A percentile compares a stretch with the other conserved stretches of the same genome.
Conservation (phyloP, 1,140 invertebrate genomes). For the Brevipalpus yothersi region DNA sequence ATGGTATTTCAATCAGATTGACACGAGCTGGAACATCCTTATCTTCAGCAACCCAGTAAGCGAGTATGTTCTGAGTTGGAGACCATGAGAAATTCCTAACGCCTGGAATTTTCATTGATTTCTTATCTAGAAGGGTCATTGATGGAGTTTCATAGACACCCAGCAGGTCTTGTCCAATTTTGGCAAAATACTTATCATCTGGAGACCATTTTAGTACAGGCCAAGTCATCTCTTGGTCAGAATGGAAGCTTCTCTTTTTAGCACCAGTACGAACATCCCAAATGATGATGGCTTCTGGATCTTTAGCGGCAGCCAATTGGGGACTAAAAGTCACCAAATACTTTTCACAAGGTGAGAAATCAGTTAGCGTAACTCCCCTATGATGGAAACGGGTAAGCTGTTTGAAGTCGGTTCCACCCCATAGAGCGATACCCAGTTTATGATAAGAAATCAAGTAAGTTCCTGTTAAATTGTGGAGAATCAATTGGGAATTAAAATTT, state of each 20-base stretch:
- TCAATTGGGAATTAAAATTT: background rate
- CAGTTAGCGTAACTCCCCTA: conserved; percentile 71
- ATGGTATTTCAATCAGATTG: conserved; percentile 26
- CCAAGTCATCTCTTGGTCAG: conserved; percentile 43
- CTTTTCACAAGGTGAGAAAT: conserved; percentile 91
- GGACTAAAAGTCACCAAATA: conserved; percentile 76
- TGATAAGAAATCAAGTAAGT: conserved; percentile 92
- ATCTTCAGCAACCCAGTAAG: conserved; percentile 96
- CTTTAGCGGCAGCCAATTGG: conserved; percentile 18
- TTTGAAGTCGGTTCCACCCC: conserved; percentile 79
- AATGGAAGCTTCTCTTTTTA: conserved; percentile 69
- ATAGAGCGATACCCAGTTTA: conserved; percentile 74
- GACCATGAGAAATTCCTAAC: conserved; percentile 93
- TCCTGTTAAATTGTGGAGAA: conserved; percentile 28
- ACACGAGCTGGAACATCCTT: conserved; percentile 41
- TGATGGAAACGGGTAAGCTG: conserved; percentile 80
- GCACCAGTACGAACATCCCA: conserved; percentile 81
- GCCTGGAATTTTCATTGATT: conserved; percentile 71
- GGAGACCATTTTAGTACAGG: conserved; percentile 91
- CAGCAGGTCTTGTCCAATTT: conserved; percentile 41
- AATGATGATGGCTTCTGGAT: conserved; percentile 42
- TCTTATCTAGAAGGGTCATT: conserved; percentile 75
- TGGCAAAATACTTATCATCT: conserved; percentile 88
- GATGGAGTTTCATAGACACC: conserved; percentile 88
- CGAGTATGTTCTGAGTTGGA: conserved; percentile 80